Evolutionary conservation across 2,113 vertebrate species (phyloP).

Genomic region (Daubentonia madagascariensis): DNA sequence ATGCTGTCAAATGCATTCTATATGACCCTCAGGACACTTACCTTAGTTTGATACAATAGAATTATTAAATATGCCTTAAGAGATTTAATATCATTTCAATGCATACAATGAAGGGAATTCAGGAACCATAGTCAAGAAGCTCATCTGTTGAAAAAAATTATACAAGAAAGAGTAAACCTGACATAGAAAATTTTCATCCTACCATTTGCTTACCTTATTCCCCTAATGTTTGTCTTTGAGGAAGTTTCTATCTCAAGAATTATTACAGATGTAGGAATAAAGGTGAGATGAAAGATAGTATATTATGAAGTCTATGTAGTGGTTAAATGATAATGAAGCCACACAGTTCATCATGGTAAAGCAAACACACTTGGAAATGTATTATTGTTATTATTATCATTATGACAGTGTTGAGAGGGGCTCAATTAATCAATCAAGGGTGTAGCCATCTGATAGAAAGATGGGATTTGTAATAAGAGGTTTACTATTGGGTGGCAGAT

Average conservation of each 20-base stretch:
- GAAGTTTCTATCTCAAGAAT: slow-evolving; percentile 37
- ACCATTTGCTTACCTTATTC: slow-evolving; percentile 43
- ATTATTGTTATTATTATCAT: slow-evolving; percentile 58
- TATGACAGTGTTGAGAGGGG: slow-evolving; percentile 57
- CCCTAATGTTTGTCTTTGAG: slow-evolving; percentile 35
- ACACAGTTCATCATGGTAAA: slow-evolving; percentile 10
- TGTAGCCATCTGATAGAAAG: slow-evolving; percentile 60
- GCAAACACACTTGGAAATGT: slow-evolving; percentile 54
- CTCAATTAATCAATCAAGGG: slow-evolving; percentile 64
- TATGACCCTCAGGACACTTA: slow-evolving; percentile 16
- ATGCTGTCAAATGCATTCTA: slow-evolving; percentile 51
- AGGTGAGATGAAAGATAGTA: background rate
- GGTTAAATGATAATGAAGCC: slow-evolving; percentile 28
- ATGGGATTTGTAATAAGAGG: slow-evolving; percentile 60
- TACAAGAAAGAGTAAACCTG: slow-evolving; percentile 21
- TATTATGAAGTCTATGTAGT: background rate
- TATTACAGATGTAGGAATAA: slow-evolving; percentile 48
- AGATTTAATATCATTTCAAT: slow-evolving; percentile 46
- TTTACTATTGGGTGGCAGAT: slow-evolving; percentile 58
- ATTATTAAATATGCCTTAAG: slow-evolving; percentile 51
- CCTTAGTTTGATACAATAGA: slow-evolving; percentile 39
- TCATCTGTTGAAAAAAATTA: slow-evolving; percentile 48
- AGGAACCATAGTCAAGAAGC: background rate
- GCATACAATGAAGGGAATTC: slow-evolving; percentile 34
- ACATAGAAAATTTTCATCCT: slow-evolving; percentile 12